Evolutionary conservation across 2,113 vertebrate genomes (phyloP).

Genomic region (Stigmatopora nigra): DNA sequence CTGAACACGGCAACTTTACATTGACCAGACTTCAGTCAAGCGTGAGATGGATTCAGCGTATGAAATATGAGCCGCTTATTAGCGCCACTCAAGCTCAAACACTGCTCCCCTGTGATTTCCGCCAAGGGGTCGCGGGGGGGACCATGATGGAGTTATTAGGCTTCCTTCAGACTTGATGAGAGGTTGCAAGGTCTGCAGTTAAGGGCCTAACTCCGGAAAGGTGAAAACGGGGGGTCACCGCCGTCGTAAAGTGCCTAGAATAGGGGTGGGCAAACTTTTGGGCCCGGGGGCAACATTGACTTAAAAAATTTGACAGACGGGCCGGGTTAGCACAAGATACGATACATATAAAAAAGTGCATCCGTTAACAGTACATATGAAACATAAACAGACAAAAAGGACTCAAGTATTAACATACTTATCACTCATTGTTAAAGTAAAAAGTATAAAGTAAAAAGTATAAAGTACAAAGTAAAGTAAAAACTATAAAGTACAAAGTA

Average conservation of each 20-base stretch:
- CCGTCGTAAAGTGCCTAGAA: neutral
- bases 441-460: no score
- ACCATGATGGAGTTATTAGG: conserved; percentile 57
- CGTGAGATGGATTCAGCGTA: conserved; percentile 35
- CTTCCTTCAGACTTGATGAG: conserved; percentile 36
- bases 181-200: conserved; percentile 14
- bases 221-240: conserved; percentile 9
- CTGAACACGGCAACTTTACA: conserved; percentile 21
- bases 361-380: no score
- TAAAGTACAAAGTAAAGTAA: no score
- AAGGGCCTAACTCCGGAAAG: conserved; percentile 13
- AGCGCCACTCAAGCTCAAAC: conserved; percentile 22
- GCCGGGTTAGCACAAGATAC: no score
- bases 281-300: no score
- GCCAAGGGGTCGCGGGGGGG: conserved; percentile 21
- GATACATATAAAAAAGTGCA: no score
- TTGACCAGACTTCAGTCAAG: conserved; percentile 40
- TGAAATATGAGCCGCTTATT: conserved; percentile 59
- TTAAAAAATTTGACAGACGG: no score
- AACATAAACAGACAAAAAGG: no score
- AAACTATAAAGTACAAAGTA: no score
- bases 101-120: conserved; percentile 34
- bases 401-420: no score
- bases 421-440: no score
- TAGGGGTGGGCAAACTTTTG: no score